Evolutionary conservation across 2,797 vertebrate species (phyloP), one percentile per base, ranked within the genome.

Genomic region (Mormyrus proboscirostris): DNA sequence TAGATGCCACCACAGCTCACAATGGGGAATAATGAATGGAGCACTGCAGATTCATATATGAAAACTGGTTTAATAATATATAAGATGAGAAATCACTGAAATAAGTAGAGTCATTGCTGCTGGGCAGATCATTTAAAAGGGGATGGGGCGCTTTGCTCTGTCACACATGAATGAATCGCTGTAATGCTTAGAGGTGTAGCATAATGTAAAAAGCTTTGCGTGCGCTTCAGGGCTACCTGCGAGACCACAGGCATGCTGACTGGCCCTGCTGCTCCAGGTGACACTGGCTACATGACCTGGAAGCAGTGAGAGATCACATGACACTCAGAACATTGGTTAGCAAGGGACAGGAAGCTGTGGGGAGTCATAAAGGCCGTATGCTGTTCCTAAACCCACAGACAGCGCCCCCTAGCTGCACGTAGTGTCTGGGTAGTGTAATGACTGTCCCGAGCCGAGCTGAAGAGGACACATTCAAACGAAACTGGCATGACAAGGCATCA

Each of bases 21-120:
- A n/a, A 4, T 83, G 79, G 79, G 38, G 19, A 83, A n/a, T 50
- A 19, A 50, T 25, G 47, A 44, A 83, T 25, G 44, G 7, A 41
- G 0, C 16, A 83, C 79, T 49, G 8, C 7, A 50, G 47, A 50
- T 41, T 47, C 4, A 10, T 47, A 22, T 50, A 50, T 83, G 79
- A 83, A 83, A 83, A 83, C 7, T 7, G 6, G 6, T 49, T 83
- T 47, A 83, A 83, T 83, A 83, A 83, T 83, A 83, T 25, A 83
- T 83, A 50, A 83, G 79, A 83, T 83, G 79, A 83, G 19, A 83
- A 47, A 83, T 83, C 79, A 83, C 44, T 83, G 79, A 49, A 83
- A 83, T 50, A n/a, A 83, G 33, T 25, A 25, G 38, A 22, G 44
- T 19, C 44, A n/a, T 47, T 83, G 79, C 79, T 83, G 79, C 44